Evolutionary conservation across 2,113 vertebrate species (phyloP).

Genomic region (Geococcyx californianus): DNA sequence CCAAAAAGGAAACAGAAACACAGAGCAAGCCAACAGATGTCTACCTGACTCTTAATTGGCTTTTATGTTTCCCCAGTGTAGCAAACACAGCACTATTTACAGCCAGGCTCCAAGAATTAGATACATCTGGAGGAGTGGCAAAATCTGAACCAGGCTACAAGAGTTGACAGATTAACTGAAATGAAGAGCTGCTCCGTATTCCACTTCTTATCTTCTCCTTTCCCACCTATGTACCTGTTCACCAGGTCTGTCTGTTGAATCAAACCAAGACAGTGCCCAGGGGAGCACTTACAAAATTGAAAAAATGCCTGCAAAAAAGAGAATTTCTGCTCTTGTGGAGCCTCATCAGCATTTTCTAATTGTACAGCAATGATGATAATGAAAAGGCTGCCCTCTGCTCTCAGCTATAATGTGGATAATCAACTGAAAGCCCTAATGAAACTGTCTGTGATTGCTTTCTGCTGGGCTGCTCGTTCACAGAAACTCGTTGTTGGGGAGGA

Average conservation of each 20-base stretch:
- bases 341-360: conserved; percentile 54
- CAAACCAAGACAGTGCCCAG: background rate
- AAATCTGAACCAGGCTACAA: conserved; percentile 5
- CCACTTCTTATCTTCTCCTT: background rate
- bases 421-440: conserved; percentile 44
- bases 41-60: conserved; percentile 61
- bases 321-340: background rate
- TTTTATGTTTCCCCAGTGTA: conserved; percentile 46
- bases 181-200: background rate
- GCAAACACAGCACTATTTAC: conserved; percentile 48
- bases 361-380: conserved; percentile 46
- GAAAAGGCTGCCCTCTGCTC: conserved; percentile 55
- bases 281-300: background rate
- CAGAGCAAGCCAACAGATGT: conserved; percentile 59
- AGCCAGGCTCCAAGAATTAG: conserved; percentile 61
- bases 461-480: conserved; percentile 22
- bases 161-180: background rate
- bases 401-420: conserved; percentile 54
- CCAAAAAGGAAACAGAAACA: conserved; percentile 56
- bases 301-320: background rate
- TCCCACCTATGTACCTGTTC: background rate
- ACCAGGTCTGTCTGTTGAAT: background rate
- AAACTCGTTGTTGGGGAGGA: conserved; percentile 8
- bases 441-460: conserved; percentile 45
- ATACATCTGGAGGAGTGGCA: conserved; percentile 47